A percentile compares a stretch with the other conserved stretches of the same genome.
Evolutionary conservation across 2,888 invertebrate genomes (phyloP).

Genomic region (Toxonevra muliebris): DNA sequence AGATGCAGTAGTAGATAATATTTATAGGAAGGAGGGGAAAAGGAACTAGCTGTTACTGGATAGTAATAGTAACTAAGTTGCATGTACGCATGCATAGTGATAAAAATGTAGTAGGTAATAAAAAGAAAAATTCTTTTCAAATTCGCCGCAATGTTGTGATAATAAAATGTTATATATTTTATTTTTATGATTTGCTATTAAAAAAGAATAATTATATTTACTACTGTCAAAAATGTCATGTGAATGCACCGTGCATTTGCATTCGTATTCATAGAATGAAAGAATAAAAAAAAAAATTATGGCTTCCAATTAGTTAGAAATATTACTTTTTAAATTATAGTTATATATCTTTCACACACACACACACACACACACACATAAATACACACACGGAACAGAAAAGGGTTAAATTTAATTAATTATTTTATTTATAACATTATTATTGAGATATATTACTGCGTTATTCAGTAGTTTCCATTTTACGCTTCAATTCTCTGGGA

Average conservation of each 20-base stretch:
- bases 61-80: too few relatives aligned
- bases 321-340: neutral
- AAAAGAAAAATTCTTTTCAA: neutral
- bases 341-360: neutral
- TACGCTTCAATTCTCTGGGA: neutral
- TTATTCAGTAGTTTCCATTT: neutral
- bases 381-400: neutral
- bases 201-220: neutral
- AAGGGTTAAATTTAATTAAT: neutral
- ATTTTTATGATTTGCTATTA: neutral
- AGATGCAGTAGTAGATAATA: neutral
- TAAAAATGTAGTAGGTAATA: too few relatives aligned
- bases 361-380: neutral
- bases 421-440: neutral
- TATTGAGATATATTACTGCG: neutral
- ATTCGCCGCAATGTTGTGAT: neutral
- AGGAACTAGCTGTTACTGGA: too few relatives aligned
- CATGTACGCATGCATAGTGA: too few relatives aligned
- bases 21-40: neutral
- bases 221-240: neutral
- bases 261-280: neutral
- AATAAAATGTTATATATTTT: neutral
- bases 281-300: neutral
- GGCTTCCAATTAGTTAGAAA: neutral
- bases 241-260: neutral